These are phyloP conservation scores for Drosophila conformis DNA, from an alignment of 2,888 invertebrate species.

Conservation along the genomic window DNA sequence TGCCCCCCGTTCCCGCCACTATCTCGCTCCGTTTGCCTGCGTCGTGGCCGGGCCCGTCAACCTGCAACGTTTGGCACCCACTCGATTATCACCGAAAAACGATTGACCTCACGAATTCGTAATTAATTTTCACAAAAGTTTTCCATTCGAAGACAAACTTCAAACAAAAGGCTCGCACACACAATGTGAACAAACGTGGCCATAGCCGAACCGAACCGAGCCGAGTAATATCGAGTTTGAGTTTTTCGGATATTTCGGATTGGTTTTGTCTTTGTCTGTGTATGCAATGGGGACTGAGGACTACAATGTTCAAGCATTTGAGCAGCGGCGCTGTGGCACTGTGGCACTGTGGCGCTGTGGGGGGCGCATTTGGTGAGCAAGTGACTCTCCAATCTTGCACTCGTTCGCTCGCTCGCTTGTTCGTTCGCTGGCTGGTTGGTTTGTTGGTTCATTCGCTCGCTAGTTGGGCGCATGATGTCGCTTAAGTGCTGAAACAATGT, in stretches of 20 bases:
- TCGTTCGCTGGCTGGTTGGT: conserved; percentile 21
- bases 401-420: conserved; percentile 32
- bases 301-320: conserved; percentile 75
- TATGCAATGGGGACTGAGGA: conserved; percentile 41
- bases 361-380: conserved; percentile 39
- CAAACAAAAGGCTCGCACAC: conserved; percentile 66
- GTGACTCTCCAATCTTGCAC: conserved; percentile 44
- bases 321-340: conserved; percentile 49
- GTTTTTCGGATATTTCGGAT: conserved; percentile 42
- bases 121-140: conserved; percentile 82
- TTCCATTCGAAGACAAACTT: conserved; percentile 79
- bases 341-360: conserved; percentile 39
- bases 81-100: conserved; percentile 81
- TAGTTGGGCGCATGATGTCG: conserved; percentile 71
- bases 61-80: conserved; percentile 66
- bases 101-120: conserved; percentile 82
- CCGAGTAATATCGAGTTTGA: conserved; percentile 10
- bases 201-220: conserved; percentile 9
- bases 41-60: conserved; percentile 16
- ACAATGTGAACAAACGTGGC: conserved; percentile 42
- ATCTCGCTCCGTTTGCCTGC: not conserved
- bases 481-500: conserved; percentile 80
- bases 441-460: conserved; percentile 37
- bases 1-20: conserved; percentile 17
- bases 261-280: conserved; percentile 26